These are phyloP conservation scores for Helicorthomorpha holstii DNA, from an alignment of 1,140 invertebrate species.

Conservation along the genomic window DNA sequence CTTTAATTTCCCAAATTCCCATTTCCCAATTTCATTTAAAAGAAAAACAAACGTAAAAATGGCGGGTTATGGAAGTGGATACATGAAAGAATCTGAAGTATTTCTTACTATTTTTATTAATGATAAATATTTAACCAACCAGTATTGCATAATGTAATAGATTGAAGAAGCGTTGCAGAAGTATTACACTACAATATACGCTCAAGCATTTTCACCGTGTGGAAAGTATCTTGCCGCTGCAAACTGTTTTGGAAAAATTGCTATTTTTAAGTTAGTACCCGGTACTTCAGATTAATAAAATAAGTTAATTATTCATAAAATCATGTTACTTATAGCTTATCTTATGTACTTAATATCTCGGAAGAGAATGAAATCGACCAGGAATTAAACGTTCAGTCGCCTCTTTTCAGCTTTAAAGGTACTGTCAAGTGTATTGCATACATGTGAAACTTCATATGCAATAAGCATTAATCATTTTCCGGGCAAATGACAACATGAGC, in stretches of 20 bases:
- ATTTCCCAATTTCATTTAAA: too few species aligned
- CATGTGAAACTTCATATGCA: neutral
- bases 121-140: too few species aligned
- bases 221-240: constrained; percentile 62
- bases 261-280: constrained; percentile 54
- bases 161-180: constrained; percentile 24
- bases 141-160: too few species aligned
- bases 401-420: constrained; percentile 22
- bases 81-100: too few species aligned
- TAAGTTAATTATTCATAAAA: neutral
- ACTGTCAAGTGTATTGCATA: neutral
- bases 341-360: constrained; percentile 10
- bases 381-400: constrained; percentile 18
- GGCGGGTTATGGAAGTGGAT: too few species aligned
- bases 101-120: too few species aligned
- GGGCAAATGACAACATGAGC: too few species aligned
- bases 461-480: neutral
- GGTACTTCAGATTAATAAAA: neutral
- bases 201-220: constrained; percentile 61
- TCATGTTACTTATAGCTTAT: constrained; percentile 8
- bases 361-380: constrained; percentile 17
- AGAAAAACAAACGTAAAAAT: too few species aligned
- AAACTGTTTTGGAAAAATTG: constrained; percentile 67
- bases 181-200: constrained; percentile 57
- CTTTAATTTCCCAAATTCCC: too few species aligned